phyloP scores from a whole-genome alignment of 2,888 invertebrate species.

The Drosophila incognita region DNA sequence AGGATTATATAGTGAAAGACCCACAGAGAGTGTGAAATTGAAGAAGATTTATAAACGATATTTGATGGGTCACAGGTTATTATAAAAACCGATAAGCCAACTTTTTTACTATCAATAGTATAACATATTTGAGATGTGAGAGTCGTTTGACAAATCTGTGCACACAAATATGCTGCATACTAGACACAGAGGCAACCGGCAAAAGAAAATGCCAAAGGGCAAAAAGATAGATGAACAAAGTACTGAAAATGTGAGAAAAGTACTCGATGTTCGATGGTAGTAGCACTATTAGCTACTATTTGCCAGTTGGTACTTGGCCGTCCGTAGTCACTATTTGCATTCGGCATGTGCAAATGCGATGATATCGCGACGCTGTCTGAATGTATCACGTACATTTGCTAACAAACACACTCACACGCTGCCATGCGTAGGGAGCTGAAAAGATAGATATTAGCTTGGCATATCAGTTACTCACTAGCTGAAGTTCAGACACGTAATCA shows the following conservation, averaged over 20 bases:
- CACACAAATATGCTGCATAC: slow-evolving; percentile 31
- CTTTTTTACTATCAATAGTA: not conserved
- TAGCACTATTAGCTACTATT: not conserved
- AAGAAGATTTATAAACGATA: not conserved
- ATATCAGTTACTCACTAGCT: slow-evolving; percentile 34
- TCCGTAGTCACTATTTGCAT: slow-evolving; percentile 42
- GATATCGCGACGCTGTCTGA: slow-evolving; percentile 51
- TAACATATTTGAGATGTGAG: slow-evolving; percentile 10
- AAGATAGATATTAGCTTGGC: slow-evolving; percentile 25
- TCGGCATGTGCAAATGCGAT: slow-evolving; percentile 60
- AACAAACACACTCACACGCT: slow-evolving; percentile 51
- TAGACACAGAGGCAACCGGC: slow-evolving; percentile 9
- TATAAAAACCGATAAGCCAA: not conserved
- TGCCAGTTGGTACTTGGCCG: not conserved
- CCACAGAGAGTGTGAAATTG: not conserved
- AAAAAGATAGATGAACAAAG: slow-evolving; percentile 43
- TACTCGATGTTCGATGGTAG: slow-evolving; percentile 15
- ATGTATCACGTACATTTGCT: slow-evolving; percentile 74
- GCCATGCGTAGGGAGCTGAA: slow-evolving; percentile 11
- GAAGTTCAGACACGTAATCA: slow-evolving; percentile 56
- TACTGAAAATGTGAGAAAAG: slow-evolving; percentile 40
- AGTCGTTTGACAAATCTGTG: slow-evolving; percentile 21
- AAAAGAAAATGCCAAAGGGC: slow-evolving; percentile 42
- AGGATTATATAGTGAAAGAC: no score
- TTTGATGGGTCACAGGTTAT: not conserved